Percentiles rank a stretch among this genome's conserved stretches.
phyloP scores from a whole-genome alignment of 2,113 vertebrate species.

The Sander lucioperca region DNA sequence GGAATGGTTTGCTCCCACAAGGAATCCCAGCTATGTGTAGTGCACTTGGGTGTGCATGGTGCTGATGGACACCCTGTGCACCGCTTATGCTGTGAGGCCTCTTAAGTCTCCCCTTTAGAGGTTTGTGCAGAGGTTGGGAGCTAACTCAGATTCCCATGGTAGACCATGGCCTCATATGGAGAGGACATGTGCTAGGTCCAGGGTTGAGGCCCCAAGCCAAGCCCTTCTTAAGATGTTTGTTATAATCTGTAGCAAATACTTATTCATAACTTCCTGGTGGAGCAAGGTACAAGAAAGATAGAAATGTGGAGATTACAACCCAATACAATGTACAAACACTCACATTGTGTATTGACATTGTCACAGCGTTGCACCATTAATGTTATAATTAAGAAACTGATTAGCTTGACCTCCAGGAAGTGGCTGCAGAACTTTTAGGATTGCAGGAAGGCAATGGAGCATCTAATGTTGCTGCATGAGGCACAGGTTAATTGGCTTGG shows the following conservation, averaged over 20 bases:
- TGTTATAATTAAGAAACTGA: constrained; percentile 58
- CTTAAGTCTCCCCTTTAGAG: constrained; percentile 2
- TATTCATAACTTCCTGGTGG: constrained; percentile 16
- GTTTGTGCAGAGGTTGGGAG: neutral
- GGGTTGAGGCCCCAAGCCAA: neutral
- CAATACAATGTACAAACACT: constrained; percentile 19
- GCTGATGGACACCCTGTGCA: neutral
- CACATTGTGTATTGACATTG: constrained; percentile 29
- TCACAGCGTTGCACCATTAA: constrained; percentile 29
- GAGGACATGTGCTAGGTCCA: neutral
- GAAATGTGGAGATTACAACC: constrained; percentile 27
- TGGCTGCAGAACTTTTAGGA: constrained; percentile 48
- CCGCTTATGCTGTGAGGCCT: neutral
- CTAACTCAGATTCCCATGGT: neutral
- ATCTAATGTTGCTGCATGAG: constrained; percentile 49
- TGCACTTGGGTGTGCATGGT: neutral
- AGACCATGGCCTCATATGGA: neutral
- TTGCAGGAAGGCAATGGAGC: constrained; percentile 47
- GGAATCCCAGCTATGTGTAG: constrained; percentile 18
- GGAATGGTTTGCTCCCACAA: neutral
- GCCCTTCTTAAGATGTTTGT: constrained; percentile 9
- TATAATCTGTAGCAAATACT: constrained; percentile 26
- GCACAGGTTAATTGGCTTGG: constrained; percentile 71
- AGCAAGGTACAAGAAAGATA: constrained; percentile 6
- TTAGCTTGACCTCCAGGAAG: constrained; percentile 61